Base-by-base conservation (phyloP, 2,113 vertebrate species). In the Grallaria varia region DNA sequence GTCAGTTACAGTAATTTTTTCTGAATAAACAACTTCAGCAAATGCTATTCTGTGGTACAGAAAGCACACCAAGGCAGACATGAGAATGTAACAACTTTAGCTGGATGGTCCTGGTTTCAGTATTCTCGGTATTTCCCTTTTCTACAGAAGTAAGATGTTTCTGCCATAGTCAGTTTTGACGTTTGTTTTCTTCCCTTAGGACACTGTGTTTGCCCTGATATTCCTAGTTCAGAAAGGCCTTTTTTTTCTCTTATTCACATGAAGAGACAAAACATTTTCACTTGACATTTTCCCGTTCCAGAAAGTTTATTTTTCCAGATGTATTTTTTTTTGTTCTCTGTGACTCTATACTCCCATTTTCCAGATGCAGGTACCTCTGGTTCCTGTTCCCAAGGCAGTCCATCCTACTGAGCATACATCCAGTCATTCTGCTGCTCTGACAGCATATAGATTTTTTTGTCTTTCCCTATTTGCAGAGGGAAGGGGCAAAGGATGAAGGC, bases 1-100 rank as follows among this genome's bases (percentile, higher is more conserved):
- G 33, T 69, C 63, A 88, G 47, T 96, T 94, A 94, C 67, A 77
- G 85, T 88, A 93, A 95, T 85, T n/a, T n/a, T n/a, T n/a, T 88
- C 30, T 83, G 79, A 83, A 67, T 90, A 92, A 96, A 74, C 63
- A 93, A 50, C 33, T 23, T 21, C 59, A 83, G 13, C 50, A 85
- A 91, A 86, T 91, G 66, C 11, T 47, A 3, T 73, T 86, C 20
- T 85, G 63, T 85, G 45, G 50, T 58, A 60, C 66, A 64, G 56
- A 78, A 87, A 82, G 20, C 58, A 78, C 21, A 75, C 47, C 37
- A 83, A 47, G n/a, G 24, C 50, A 94, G 50, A 74, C 11, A 22
- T n/a, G 59, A 10, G 8, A 79, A 68, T 59, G 45, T 14, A 35
- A 87, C n/a, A 73, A 71, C 2, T 77, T 74, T 25, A 88, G 3